Base-by-base conservation (phyloP, 2,888 invertebrate genomes). In the Tetragonula carbonaria region DNA sequence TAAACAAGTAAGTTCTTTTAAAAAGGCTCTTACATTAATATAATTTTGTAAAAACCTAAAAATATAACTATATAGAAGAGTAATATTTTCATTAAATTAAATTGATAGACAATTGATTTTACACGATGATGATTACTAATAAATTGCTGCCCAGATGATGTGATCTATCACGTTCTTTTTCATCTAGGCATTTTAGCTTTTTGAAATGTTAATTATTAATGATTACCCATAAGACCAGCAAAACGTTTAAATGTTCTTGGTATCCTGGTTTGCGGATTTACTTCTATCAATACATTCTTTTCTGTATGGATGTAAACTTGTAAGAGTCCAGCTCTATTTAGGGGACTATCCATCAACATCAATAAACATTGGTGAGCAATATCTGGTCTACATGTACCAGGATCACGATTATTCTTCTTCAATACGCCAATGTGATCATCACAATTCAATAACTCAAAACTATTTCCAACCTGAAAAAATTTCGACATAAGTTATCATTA, bases 191-290 rank as follows among this genome's bases (percentile, higher is more conserved):
- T 45, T 45, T 8, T 45, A 8, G 2, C 14, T 59, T n/a, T n/a
- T 59, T 59, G 5, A 14, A 28, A 14, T 21, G 14, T 77, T 28
- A 13, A 50, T 50, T 6, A n/a, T 59, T 38, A 33, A 67, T 59
- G n/a, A 91, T 93, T 95, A 98, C 98, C 98, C 97, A 99, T 99
- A 67, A 99, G 95, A 18, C 99, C 99, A 90, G 98, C 98, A 96
- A 99, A 99, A 94, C 99, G 96, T 94, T 99, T 99, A 93, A 98
- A 99, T 2, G 99, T 99, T 87, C 99, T 96, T 0, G 99, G 99
- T 95, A 99, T 98, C 92, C 99, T 96, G 0, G 99, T 99, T 95
- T 99, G 99, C 62, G 99, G 99, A 95, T 99, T 99, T 53, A 99
- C 96, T 96, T 99, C 98, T 91, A 99, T 98, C 0, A 99, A 95